Percentiles rank a stretch among this genome's conserved stretches.
Evolutionary conservation across 2,797 vertebrate genomes (phyloP).

Genomic region (Potorous gilbertii): DNA sequence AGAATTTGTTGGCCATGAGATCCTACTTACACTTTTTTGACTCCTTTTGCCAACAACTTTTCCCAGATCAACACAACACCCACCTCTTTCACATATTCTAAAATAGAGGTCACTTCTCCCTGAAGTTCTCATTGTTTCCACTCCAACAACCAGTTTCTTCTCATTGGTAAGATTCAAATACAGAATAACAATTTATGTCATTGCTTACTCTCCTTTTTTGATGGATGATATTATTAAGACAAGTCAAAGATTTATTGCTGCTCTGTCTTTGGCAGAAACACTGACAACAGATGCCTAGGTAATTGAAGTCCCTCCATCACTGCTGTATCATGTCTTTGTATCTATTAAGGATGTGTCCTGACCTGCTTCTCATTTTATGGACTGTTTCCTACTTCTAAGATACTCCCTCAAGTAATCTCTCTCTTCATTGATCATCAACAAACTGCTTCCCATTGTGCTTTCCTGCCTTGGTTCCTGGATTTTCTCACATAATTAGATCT

Average conservation of each 20-base stretch:
- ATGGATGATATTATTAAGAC: background rate
- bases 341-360: background rate
- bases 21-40: background rate
- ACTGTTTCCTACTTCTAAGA: background rate
- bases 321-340: background rate
- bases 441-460: background rate
- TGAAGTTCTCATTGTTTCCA: background rate
- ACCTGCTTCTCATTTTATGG: background rate
- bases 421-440: background rate
- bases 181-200: background rate
- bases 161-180: background rate
- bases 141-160: background rate
- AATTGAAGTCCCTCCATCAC: background rate
- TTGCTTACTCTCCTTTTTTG: background rate
- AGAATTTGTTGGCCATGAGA: background rate
- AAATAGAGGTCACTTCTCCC: background rate
- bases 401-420: background rate
- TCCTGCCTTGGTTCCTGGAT: background rate
- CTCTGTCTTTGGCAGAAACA: background rate
- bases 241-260: background rate
- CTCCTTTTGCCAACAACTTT: background rate
- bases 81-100: background rate
- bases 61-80: background rate
- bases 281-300: background rate
- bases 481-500: background rate